A percentile compares a stretch with the other conserved stretches of the same genome.
Evolutionary conservation across 2,113 vertebrate genomes (phyloP).

Genomic region (Anolis carolinensis): DNA sequence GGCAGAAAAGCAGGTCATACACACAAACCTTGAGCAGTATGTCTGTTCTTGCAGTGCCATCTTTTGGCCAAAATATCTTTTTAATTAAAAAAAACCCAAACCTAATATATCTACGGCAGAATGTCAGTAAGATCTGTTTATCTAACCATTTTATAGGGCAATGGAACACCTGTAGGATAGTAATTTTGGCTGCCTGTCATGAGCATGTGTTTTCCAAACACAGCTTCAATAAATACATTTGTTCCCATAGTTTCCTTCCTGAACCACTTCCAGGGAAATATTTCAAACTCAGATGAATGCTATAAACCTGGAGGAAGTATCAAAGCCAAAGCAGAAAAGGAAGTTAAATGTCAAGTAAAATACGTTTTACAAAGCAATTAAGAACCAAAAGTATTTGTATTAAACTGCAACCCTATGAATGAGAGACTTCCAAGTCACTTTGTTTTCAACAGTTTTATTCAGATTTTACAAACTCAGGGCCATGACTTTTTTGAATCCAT

Average conservation of each 20-base stretch:
- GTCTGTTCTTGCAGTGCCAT: constrained; percentile 76
- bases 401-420: background rate
- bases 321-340: background rate
- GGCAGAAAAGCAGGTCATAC: too few relatives aligned
- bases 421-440: too few relatives aligned
- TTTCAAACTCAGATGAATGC: background rate
- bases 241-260: background rate
- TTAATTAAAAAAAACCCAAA: background rate
- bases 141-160: background rate
- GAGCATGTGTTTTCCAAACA: background rate
- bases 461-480: background rate
- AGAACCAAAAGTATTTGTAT: background rate
- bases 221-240: background rate
- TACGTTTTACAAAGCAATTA: background rate
- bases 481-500: too few relatives aligned
- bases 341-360: constrained; percentile 6
- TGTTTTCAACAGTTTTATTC: too few relatives aligned
- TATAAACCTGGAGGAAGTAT: background rate
- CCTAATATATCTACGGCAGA: background rate
- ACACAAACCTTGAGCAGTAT: constrained; percentile 10
- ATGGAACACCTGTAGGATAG: background rate
- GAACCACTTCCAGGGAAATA: constrained; percentile 18
- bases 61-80: constrained; percentile 73
- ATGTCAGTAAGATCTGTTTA: constrained; percentile 8
- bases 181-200: background rate